Base-by-base conservation (phyloP, 2,113 vertebrate genomes). In the Rhea pennata region DNA sequence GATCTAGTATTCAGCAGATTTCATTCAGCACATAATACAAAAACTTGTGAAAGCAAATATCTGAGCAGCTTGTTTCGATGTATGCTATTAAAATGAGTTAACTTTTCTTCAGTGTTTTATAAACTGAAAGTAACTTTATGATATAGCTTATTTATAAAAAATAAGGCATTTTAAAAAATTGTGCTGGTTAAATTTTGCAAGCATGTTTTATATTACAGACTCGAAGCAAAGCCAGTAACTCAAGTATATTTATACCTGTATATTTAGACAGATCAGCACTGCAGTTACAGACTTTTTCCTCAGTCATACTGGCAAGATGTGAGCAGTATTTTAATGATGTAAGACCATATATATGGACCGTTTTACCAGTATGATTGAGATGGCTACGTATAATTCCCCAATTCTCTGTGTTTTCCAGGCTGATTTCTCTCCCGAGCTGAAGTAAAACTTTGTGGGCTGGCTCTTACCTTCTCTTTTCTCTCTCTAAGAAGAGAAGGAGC, bases 381-480 rank as follows among this genome's bases (percentile, higher is more conserved):
- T 64, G 33, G 5, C 64, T 44, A 4, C 64, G 36, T 88, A 70
- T 93, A 75, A 90, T 88, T 75, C 62, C 21, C 40, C 50, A 24
- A 15, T 78, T 86, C 80, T 81, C 24, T 48, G 23, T 84, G 14
- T 95, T 95, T 95, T 15, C 70, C 58, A 84, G 72, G 88, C 73
- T 93, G 79, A 48, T 77, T 92, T 93, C 66, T 93, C 71, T 91
- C 85, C 69, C 50, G 70, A 92, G 72, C 78, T 95, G 97, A 92
- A 96, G 86, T 88, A 71, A 93, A 94, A 80, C 79, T 92, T 89
- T 85, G 90, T 93, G 95, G 84, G 94, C 36, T 95, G 89, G 22
- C 79, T 97, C 76, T 92, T 96, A 95, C 91, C 91, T 96, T 95
- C 58, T 78, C 61, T 74, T 95, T 93, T 92, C 86, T 89, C 83